phyloP scores from a whole-genome alignment of 2,113 vertebrate genomes.

The Saguinus imperator region DNA sequence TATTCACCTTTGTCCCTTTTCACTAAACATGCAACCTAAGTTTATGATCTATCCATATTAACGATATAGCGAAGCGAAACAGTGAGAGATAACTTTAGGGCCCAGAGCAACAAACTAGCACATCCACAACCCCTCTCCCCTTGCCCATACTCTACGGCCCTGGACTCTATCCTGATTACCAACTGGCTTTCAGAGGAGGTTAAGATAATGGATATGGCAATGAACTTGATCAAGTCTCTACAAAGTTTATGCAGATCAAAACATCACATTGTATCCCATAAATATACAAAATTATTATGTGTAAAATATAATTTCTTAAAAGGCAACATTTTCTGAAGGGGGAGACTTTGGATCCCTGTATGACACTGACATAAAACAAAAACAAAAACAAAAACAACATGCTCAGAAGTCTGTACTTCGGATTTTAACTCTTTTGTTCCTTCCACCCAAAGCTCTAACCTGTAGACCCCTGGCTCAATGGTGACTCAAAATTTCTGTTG shows the following conservation, averaged over 20 bases:
- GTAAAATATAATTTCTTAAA: background rate
- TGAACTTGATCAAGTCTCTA: background rate
- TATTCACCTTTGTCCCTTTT: background rate
- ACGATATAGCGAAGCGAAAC: background rate
- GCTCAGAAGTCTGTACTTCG: background rate
- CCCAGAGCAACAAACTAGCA: background rate
- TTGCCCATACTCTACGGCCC: accelerated
- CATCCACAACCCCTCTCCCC: too few relatives aligned
- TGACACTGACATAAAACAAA: background rate
- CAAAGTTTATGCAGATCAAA: background rate
- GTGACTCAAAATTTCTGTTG: background rate
- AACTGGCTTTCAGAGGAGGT: background rate
- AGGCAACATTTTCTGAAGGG: background rate
- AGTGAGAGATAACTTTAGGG: background rate
- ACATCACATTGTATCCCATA: background rate
- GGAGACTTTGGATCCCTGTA: background rate
- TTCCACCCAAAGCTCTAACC: background rate
- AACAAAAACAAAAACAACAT: background rate
- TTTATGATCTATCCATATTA: background rate
- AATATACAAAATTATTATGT: background rate
- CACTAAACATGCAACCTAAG: background rate
- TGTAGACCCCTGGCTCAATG: accelerated
- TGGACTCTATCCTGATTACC: background rate
- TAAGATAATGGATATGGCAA: background rate
- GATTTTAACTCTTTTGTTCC: background rate